Evolutionary conservation across 2,797 vertebrate genomes (phyloP).

Genomic region (Typhlichthys eigenmanni): DNA sequence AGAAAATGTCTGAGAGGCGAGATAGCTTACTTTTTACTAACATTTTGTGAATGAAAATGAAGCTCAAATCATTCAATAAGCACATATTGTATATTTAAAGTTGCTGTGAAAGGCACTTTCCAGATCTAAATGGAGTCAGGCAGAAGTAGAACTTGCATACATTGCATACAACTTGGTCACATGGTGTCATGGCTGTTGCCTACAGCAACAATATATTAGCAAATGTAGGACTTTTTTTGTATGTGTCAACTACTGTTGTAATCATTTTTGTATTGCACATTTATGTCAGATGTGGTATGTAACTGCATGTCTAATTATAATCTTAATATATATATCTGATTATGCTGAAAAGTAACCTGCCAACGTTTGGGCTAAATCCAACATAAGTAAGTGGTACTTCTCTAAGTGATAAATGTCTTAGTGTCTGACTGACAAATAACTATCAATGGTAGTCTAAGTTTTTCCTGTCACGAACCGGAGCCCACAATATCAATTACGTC

Average conservation of each 20-base stretch:
- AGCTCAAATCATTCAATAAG: too few species aligned
- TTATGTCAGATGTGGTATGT: not conserved
- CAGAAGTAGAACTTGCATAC: not conserved
- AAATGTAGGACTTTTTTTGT: not conserved
- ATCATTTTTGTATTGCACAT: not conserved
- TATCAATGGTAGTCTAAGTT: conserved; percentile 44
- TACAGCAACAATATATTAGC: not conserved
- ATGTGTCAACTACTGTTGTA: not conserved
- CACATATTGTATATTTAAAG: too few species aligned
- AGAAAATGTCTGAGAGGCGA: conserved; percentile 3
- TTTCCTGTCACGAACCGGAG: conserved; percentile 60
- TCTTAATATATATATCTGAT: conserved; percentile 5
- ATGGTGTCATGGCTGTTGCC: too few species aligned
- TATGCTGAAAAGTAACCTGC: not conserved
- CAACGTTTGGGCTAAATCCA: conserved; percentile 4
- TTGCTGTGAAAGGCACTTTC: too few species aligned
- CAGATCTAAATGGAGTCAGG: not conserved
- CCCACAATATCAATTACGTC: conserved; percentile 65
- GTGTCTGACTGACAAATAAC: conserved; percentile 49
- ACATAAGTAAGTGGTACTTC: conserved; percentile 28
- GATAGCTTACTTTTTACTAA: too few species aligned
- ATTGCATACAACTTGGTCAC: not conserved
- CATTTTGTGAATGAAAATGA: too few species aligned
- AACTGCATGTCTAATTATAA: not conserved
- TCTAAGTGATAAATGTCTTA: conserved; percentile 38